Conservation (phyloP, 2,888 invertebrate species). For the Notodonta dromedarius region DNA sequence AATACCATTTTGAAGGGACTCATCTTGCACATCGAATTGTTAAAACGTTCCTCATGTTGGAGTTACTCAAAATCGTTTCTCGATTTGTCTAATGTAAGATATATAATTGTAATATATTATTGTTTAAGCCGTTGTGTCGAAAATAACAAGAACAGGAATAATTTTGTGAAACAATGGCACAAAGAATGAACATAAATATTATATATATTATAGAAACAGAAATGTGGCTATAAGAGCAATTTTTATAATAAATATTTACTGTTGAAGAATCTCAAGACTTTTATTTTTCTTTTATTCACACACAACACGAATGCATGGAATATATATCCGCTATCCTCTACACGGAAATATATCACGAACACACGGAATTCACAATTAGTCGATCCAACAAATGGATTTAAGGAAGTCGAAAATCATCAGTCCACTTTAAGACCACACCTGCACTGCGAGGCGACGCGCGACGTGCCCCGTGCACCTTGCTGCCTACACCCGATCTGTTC, state of each 20-base stretch:
- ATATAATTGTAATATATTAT: slow-evolving; percentile 82
- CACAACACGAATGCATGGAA: too few species aligned
- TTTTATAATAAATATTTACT: slow-evolving; percentile 85
- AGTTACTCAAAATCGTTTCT: slow-evolving; percentile 74
- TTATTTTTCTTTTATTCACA: slow-evolving; percentile 48
- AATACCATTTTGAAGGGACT: slow-evolving; percentile 69
- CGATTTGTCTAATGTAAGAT: slow-evolving; percentile 76
- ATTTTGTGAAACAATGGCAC: slow-evolving; percentile 84
- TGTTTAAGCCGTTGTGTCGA: slow-evolving; percentile 83
- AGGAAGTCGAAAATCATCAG: too few species aligned
- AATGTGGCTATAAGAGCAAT: slow-evolving; percentile 84
- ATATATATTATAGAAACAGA: slow-evolving; percentile 84
- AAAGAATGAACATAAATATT: slow-evolving; percentile 83
- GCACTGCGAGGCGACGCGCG: too few species aligned
- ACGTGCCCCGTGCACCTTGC: too few species aligned
- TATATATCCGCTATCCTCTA: too few species aligned
- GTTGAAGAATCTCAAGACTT: slow-evolving; percentile 76
- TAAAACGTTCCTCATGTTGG: slow-evolving; percentile 75
- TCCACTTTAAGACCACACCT: too few species aligned
- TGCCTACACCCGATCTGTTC: too few species aligned
- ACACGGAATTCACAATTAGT: not conserved
- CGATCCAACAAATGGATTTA: too few species aligned
- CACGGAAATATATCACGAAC: not conserved
- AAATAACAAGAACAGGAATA: slow-evolving; percentile 84
- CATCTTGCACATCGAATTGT: slow-evolving; percentile 81